A percentile compares a stretch with the other conserved stretches of the same genome.
These are phyloP conservation scores for Emys orbicularis DNA, from an alignment of 2,797 vertebrate genomes.

Conservation along the genomic window DNA sequence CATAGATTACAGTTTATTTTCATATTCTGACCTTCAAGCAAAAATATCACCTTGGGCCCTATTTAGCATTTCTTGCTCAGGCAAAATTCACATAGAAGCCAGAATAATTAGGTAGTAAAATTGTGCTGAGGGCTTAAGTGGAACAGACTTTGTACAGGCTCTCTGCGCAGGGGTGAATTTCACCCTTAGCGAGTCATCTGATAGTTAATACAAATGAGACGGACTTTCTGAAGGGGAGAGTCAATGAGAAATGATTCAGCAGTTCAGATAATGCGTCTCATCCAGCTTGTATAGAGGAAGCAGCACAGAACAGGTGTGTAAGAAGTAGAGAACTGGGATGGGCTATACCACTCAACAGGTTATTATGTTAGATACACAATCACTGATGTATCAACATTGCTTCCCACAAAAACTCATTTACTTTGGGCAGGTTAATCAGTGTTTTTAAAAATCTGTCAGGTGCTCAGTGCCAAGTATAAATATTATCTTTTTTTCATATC, in stretches of 20 bases:
- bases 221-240: background rate
- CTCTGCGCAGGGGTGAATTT: background rate
- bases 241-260: background rate
- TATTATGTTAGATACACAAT: background rate
- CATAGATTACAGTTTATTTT: background rate
- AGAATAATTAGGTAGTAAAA: background rate
- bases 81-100: background rate
- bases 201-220: background rate
- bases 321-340: background rate
- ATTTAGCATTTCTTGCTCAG: background rate
- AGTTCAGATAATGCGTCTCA: background rate
- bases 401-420: background rate
- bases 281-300: background rate
- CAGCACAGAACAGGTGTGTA: background rate
- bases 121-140: background rate
- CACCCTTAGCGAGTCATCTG: background rate
- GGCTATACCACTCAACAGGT: background rate
- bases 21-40: background rate
- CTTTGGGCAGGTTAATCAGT: background rate
- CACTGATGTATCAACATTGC: background rate
- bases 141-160: background rate
- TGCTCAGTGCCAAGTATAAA: background rate
- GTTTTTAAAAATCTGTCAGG: background rate
- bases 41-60: accelerated
- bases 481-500: background rate